Conservation (phyloP, 1,140 invertebrate genomes). For the Calliphora vicina region DNA sequence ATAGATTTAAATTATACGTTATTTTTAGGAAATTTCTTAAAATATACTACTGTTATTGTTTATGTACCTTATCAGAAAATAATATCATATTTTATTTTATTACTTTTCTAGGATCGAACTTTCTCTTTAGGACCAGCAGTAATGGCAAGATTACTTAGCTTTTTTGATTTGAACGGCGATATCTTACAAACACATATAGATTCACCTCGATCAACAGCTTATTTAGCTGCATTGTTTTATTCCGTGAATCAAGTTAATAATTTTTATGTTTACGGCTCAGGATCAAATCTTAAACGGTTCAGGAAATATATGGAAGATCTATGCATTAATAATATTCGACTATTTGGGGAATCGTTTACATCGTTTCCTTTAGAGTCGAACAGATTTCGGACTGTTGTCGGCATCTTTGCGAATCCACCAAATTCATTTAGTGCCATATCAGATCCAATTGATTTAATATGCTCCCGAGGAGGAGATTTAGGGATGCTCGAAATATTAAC, state of each 20-base stretch:
- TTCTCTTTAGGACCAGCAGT: slow-evolving; percentile 78
- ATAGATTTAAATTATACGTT: too few species aligned
- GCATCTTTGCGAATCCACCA: slow-evolving; percentile 76
- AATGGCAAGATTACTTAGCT: slow-evolving; percentile 71
- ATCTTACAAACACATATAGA: slow-evolving; percentile 78
- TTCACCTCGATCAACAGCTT: slow-evolving; percentile 77
- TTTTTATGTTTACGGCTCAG: slow-evolving; percentile 69
- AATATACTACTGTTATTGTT: too few species aligned
- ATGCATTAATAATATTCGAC: slow-evolving; percentile 67
- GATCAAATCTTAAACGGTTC: slow-evolving; percentile 65
- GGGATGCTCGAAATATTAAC: slow-evolving; percentile 73
- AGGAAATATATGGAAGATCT: slow-evolving; percentile 66
- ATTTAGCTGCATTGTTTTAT: slow-evolving; percentile 73
- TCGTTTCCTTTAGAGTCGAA: slow-evolving; percentile 67
- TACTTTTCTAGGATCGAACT: slow-evolving; percentile 72
- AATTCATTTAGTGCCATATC: slow-evolving; percentile 78
- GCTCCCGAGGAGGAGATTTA: slow-evolving; percentile 73
- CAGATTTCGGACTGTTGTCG: slow-evolving; percentile 73
- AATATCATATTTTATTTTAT: too few species aligned
- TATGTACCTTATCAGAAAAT: too few species aligned
- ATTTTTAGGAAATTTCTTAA: too few species aligned
- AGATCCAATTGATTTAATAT: slow-evolving; percentile 77
- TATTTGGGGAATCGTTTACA: slow-evolving; percentile 70
- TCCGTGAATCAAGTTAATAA: slow-evolving; percentile 69
- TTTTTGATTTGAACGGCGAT: slow-evolving; percentile 72